These are phyloP conservation scores for Fragum fragum DNA, from an alignment of 2,888 invertebrate genomes.

Conservation along the genomic window DNA sequence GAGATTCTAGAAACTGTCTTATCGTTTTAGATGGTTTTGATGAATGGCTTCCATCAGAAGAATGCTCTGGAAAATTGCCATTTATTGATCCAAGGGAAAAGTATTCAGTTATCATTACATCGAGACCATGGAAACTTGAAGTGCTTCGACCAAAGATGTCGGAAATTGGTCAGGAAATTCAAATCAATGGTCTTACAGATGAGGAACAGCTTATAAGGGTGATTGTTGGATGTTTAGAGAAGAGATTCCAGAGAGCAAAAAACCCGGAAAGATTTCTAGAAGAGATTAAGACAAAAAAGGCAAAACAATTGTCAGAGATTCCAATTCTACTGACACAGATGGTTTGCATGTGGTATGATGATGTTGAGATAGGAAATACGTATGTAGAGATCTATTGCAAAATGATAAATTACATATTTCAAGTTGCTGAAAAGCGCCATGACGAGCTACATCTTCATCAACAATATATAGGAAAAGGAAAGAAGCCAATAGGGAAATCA, in stretches of 20 bases:
- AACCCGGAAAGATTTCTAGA: not conserved
- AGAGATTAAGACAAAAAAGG: not conserved
- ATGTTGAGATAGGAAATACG: slow-evolving; percentile 8
- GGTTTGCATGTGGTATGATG: slow-evolving; percentile 35
- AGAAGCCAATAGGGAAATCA: not conserved
- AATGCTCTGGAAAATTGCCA: not conserved
- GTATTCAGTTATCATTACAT: slow-evolving; percentile 2
- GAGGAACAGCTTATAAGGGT: not conserved
- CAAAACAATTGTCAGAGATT: slow-evolving; percentile 4
- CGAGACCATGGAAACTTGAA: slow-evolving; percentile 27
- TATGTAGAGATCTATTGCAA: slow-evolving; percentile 26
- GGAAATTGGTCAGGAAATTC: slow-evolving; percentile 1
- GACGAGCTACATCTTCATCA: not conserved
- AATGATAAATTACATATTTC: slow-evolving; percentile 32
- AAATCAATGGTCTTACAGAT: not conserved
- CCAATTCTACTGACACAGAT: slow-evolving; percentile 33
- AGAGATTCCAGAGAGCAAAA: not conserved
- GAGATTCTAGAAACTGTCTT: slow-evolving; percentile 13
- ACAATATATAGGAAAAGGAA: not conserved
- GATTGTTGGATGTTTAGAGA: not conserved
- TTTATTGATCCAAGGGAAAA: slow-evolving; percentile 11
- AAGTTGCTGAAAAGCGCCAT: not conserved
- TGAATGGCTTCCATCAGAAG: slow-evolving; percentile 1
- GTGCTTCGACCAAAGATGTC: not conserved
- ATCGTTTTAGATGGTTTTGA: slow-evolving; percentile 13